phyloP scores from a whole-genome alignment of 2,888 invertebrate species.

The Eilema depressum region DNA sequence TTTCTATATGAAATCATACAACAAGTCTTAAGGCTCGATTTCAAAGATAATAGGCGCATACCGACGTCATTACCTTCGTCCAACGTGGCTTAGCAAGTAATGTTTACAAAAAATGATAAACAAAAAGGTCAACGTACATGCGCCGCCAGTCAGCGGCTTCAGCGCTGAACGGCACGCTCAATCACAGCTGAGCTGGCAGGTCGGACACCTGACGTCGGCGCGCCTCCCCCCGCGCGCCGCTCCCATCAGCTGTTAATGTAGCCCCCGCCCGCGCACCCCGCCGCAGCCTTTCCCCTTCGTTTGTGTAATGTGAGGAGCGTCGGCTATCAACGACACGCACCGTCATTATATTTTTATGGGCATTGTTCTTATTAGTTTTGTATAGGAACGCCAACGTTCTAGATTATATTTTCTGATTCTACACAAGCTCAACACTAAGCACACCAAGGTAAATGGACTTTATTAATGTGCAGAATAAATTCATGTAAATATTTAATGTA shows the following conservation, averaged over 20 bases:
- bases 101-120: conserved; percentile 76
- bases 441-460: conserved; percentile 5
- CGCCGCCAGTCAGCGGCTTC: conserved; percentile 68
- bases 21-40: conserved; percentile 19
- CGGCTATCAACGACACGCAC: conserved; percentile 63
- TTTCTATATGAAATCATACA: conserved; percentile 25
- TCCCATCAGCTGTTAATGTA: conserved; percentile 86
- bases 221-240: conserved; percentile 60
- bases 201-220: conserved; percentile 83
- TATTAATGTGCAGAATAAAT: conserved; percentile 12
- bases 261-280: conserved; percentile 67
- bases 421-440: conserved; percentile 13
- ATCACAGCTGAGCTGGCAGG: conserved; percentile 63
- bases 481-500: not conserved
- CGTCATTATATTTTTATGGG: conserved; percentile 51
- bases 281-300: conserved; percentile 86
- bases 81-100: conserved; percentile 49
- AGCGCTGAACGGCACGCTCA: conserved; percentile 76
- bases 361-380: conserved; percentile 45
- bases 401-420: conserved; percentile 26
- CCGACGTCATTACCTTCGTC: conserved; percentile 30
- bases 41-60: conserved; percentile 35
- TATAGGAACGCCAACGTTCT: conserved; percentile 32
- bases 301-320: conserved; percentile 84
- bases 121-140: conserved; percentile 83